These are phyloP conservation scores for Cotesia congregata DNA, from an alignment of 2,888 invertebrate species.

Conservation along the genomic window DNA sequence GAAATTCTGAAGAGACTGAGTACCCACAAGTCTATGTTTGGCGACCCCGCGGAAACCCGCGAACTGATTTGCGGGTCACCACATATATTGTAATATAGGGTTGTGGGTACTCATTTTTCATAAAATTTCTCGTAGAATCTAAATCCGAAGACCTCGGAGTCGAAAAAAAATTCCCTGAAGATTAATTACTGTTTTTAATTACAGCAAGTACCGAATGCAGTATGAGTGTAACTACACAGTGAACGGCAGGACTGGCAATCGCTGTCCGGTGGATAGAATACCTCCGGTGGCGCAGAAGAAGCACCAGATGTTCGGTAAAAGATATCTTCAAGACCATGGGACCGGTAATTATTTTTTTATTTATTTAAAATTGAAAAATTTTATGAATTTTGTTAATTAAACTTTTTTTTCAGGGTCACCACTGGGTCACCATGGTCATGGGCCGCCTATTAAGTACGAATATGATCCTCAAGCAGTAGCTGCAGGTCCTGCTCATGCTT, in stretches of 20 bases:
- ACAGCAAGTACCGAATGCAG: constrained; percentile 78
- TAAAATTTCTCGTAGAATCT: neutral
- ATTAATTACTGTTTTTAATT: constrained; percentile 47
- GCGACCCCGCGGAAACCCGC: too few species aligned
- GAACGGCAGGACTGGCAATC: constrained; percentile 65
- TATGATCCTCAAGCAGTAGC: constrained; percentile 63
- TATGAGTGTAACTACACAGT: constrained; percentile 80
- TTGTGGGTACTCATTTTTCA: neutral
- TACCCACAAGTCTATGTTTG: neutral
- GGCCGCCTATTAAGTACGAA: constrained; percentile 74
- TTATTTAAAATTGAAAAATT: constrained; percentile 1
- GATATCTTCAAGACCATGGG: constrained; percentile 81
- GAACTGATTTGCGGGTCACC: too few species aligned
- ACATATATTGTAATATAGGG: neutral
- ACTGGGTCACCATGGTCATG: constrained; percentile 58
- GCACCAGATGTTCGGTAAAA: constrained; percentile 92
- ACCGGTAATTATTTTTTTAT: constrained; percentile 50
- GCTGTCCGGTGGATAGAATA: constrained; percentile 73
- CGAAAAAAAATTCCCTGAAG: constrained; percentile 8
- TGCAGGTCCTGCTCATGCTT: constrained; percentile 68
- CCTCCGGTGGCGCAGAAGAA: constrained; percentile 88
- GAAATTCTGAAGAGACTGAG: neutral
- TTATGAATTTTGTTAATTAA: neutral
- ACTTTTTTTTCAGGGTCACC: constrained; percentile 58
- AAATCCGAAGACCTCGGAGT: too few species aligned